phyloP scores from a whole-genome alignment of 2,797 vertebrate species.

The Sebastes itinus region DNA sequence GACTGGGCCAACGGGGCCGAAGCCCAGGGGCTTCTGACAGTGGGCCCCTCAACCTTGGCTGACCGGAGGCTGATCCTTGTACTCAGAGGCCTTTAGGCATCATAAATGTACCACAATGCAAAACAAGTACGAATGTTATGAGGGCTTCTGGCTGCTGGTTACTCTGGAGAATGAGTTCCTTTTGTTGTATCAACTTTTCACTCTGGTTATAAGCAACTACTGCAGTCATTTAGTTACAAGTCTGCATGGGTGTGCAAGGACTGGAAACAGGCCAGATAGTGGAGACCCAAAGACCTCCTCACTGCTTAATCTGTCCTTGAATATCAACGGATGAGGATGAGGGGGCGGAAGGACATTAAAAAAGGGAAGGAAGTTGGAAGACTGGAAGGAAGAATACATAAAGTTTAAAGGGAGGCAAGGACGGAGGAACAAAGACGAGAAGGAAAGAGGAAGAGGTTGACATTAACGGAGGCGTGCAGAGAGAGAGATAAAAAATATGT shows the following conservation, averaged over 20 bases:
- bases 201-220: background rate
- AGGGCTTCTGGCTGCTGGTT: background rate
- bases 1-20: background rate
- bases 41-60: background rate
- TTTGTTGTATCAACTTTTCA: background rate
- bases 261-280: background rate
- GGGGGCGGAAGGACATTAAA: background rate
- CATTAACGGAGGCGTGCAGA: slow-evolving; percentile 27
- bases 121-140: background rate
- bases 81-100: background rate
- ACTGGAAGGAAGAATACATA: background rate
- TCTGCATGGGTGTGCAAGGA: background rate
- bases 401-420: background rate
- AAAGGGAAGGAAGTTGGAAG: background rate
- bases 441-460: slow-evolving; percentile 17
- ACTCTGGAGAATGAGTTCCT: background rate
- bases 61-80: background rate
- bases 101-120: background rate
- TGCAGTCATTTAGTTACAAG: background rate
- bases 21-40: background rate
- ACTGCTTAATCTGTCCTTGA: background rate
- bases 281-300: background rate
- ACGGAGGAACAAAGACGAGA: background rate
- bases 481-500: slow-evolving; percentile 10
- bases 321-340: background rate